These are phyloP conservation scores for Thalpophila matura DNA, from an alignment of 2,888 invertebrate species.

Conservation along the genomic window DNA sequence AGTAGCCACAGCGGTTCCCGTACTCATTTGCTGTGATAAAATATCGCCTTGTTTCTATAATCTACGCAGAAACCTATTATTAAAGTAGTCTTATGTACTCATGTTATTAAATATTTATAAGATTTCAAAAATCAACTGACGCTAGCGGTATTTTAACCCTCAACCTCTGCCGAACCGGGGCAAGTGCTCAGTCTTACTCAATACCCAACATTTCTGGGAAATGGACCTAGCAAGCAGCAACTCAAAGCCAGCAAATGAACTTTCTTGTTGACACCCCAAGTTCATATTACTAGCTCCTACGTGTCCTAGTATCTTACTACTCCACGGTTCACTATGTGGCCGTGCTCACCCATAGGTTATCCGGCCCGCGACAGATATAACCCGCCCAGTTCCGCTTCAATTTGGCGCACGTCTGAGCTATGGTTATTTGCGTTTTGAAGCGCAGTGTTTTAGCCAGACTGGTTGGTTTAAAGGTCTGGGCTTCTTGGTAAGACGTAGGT, in stretches of 20 bases:
- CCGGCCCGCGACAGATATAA: constrained; percentile 35
- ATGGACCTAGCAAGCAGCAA: too few relatives aligned
- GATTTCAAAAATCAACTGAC: too few relatives aligned
- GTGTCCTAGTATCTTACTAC: constrained; percentile 8
- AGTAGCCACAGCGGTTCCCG: too few relatives aligned
- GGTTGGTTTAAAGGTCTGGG: constrained; percentile 9
- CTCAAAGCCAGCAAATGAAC: neutral
- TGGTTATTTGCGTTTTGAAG: constrained; percentile 42
- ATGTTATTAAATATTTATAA: too few relatives aligned
- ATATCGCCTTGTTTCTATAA: too few relatives aligned
- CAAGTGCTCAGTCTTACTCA: too few relatives aligned
- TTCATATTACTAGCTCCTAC: neutral
- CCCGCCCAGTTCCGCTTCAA: constrained; percentile 50
- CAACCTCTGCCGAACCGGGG: too few relatives aligned
- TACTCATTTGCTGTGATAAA: too few relatives aligned
- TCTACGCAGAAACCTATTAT: too few relatives aligned
- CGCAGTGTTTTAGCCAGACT: constrained; percentile 32
- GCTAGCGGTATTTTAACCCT: too few relatives aligned
- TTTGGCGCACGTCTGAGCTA: constrained; percentile 37
- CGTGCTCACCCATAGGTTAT: constrained; percentile 43
- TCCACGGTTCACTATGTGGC: constrained; percentile 14
- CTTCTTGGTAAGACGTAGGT: neutral
- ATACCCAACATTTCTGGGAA: too few relatives aligned
- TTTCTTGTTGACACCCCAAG: constrained; percentile 13
- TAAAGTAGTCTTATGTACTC: too few relatives aligned